phyloP scores from a whole-genome alignment of 2,113 vertebrate species.

The Malaclemys terrapin region DNA sequence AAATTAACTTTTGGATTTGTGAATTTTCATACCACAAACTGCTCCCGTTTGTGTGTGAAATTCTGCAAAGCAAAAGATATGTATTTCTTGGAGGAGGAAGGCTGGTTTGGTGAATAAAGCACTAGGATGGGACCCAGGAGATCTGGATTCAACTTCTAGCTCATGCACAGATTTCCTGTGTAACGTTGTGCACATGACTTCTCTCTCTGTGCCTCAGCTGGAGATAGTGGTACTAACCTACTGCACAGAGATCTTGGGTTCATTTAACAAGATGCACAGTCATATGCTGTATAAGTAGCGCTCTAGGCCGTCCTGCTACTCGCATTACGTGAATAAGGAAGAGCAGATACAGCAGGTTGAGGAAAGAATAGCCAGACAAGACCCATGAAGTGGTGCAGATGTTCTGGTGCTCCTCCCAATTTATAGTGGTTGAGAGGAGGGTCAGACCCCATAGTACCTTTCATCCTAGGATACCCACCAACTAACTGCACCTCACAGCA shows the following conservation, averaged over 20 bases:
- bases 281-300: not conserved
- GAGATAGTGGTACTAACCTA: not conserved
- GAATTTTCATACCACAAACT: conserved; percentile 11
- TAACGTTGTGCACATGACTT: not conserved
- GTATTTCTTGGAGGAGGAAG: not conserved
- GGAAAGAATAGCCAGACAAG: accelerated
- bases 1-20: not conserved
- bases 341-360: not conserved
- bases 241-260: accelerated
- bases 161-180: not conserved
- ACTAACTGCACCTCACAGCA: conserved; percentile 71
- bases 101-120: not conserved
- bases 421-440: conserved; percentile 46
- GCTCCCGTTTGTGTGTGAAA: not conserved
- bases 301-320: accelerated
- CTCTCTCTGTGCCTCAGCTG: not conserved
- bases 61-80: not conserved
- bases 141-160: not conserved
- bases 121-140: accelerated
- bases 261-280: not conserved
- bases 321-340: accelerated
- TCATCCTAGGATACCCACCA: conserved; percentile 74
- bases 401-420: conserved; percentile 56
- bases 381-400: conserved; percentile 49
- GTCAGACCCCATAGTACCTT: conserved; percentile 54